Base-by-base conservation (phyloP, 37 sponge, comb jelly and placozoan genomes). In the Theonella swinhoei region DNA sequence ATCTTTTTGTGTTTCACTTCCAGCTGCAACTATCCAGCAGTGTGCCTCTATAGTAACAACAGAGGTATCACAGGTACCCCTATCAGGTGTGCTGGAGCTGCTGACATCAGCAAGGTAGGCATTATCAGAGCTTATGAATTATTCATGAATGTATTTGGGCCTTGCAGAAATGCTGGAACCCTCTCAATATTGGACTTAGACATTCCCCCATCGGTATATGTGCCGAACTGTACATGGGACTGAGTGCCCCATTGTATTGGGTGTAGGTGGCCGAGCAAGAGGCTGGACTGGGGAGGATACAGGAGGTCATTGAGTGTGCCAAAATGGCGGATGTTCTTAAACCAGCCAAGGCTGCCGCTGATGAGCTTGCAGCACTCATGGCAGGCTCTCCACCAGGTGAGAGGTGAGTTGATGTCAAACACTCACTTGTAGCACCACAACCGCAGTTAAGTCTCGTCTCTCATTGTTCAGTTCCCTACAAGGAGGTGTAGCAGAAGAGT, bases 61-160 rank as follows among this genome's bases (percentile, higher is more conserved):
- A 5, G 97, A 96, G 74, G 85, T 96, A 65, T 96, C 97, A 3
- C 97, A 96, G 81, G 90, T 96, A 23, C 97, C 97, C 23, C 91
- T 92, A 32, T 68, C 78, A 78, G 97, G 97, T 23, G 94, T 96
- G 28, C 66, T 91, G 58, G 86, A 80, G 7, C 39, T 94, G 41
- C 76, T 96, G 24, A 75, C 89, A 30, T 66, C 84, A 20, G 97
- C 97, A 28, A 94, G 74, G 97, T 94, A 19, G 25, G 82, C 38
- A 42, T 64, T 5, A 7, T 68, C 22, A 19, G 20, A 23, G 11
- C 71, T 23, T 58, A 3, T 78, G 4, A 31, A n/a, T 8, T 11
- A 4, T 75, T 42, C 59, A 54, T 3, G 7, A 32, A n/a, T 42
- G 14, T 11, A 30, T 7, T 80, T 42, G 26, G 33, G 0, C 4